These are phyloP conservation scores for Acanthococcus lagerstroemiae DNA, from an alignment of 2,888 invertebrate genomes.

Conservation along the genomic window DNA sequence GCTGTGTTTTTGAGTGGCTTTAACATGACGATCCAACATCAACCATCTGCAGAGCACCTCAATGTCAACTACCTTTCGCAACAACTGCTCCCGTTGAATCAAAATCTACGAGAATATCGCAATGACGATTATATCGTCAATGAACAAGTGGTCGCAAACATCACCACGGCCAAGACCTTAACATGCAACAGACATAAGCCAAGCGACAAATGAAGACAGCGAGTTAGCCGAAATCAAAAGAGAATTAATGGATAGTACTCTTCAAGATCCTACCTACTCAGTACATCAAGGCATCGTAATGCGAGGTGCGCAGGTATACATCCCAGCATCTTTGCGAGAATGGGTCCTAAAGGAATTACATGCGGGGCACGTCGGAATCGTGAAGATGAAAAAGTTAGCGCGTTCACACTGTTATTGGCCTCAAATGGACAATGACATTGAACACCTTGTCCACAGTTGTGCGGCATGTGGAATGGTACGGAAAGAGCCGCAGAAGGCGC, in stretches of 20 bases:
- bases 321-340: neutral
- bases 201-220: too few relatives aligned
- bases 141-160: too few relatives aligned
- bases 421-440: neutral
- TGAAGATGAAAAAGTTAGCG: neutral
- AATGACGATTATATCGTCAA: too few relatives aligned
- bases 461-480: neutral
- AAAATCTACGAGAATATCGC: neutral
- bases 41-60: too few relatives aligned
- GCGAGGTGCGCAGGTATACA: neutral
- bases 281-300: too few relatives aligned
- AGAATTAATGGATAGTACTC: too few relatives aligned
- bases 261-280: too few relatives aligned
- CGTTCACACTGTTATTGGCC: neutral
- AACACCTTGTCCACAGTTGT: neutral
- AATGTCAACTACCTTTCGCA: too few relatives aligned
- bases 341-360: neutral
- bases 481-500: slow-evolving; percentile 34
- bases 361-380: neutral
- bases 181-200: too few relatives aligned
- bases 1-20: slow-evolving; percentile 36
- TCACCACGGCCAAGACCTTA: too few relatives aligned
- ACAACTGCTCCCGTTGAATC: neutral
- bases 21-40: slow-evolving; percentile 34
- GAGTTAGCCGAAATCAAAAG: too few relatives aligned